A percentile compares a stretch with the other conserved stretches of the same genome.
phyloP scores from a whole-genome alignment of 2,113 vertebrate genomes.

The Channa argus region DNA sequence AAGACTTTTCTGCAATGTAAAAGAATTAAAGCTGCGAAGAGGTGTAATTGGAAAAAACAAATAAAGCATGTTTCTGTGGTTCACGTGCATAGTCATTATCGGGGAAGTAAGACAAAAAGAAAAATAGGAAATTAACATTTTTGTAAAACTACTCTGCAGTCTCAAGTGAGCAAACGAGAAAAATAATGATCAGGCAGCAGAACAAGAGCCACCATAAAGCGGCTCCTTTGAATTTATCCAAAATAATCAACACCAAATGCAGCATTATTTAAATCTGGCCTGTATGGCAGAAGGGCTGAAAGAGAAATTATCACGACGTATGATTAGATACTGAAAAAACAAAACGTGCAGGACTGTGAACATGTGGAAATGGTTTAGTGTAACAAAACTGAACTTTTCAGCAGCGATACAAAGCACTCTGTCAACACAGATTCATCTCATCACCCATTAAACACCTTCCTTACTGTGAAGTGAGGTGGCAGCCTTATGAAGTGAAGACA shows the following conservation, averaged over 20 bases:
- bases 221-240: background rate
- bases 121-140: constrained; percentile 24
- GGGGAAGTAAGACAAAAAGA: background rate
- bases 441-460: constrained; percentile 36
- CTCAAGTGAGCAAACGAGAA: constrained; percentile 15
- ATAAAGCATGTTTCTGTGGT: background rate
- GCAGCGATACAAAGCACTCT: constrained; percentile 37
- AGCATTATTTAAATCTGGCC: constrained; percentile 7
- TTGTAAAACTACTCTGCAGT: background rate
- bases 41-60: background rate
- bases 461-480: constrained; percentile 47
- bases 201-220: background rate
- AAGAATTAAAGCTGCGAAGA: background rate
- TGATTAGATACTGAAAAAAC: background rate
- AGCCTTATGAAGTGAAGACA: constrained; percentile 36
- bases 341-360: constrained; percentile 5
- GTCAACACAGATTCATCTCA: constrained; percentile 16
- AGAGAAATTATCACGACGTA: constrained; percentile 21
- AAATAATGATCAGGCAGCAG: background rate
- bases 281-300: constrained; percentile 1
- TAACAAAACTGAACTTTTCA: constrained; percentile 46
- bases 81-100: constrained; percentile 7
- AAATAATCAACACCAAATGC: background rate
- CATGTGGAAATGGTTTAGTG: constrained; percentile 33
- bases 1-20: background rate